Evolutionary conservation across 2,888 invertebrate genomes (phyloP), one percentile per base, ranked within the genome.

Genomic region (Caenorhabditis wallacei): DNA sequence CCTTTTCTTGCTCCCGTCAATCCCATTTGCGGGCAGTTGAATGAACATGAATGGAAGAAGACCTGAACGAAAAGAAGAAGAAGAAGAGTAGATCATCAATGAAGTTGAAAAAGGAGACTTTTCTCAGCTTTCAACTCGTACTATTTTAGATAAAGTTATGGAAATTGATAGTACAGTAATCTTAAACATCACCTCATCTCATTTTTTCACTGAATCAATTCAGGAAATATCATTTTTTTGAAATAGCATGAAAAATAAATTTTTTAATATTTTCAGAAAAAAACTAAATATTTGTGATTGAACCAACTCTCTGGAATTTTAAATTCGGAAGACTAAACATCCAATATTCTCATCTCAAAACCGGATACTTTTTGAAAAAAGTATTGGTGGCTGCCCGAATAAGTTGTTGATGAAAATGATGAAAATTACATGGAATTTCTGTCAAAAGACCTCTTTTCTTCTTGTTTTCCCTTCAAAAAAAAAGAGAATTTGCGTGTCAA

Each of bases 21-120:
- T 80, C 79, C 79, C 79, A 80, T 80, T 80, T 80, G 79, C 79
- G 79, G 56, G 79, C 64, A 76, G 76, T 76, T 76, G 78, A 79
- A 63, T 70, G 78, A 79, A 56, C 69, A 70, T 70, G 78, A 79
- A 70, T 70, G 66, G 68, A 43, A 70, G 56, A 37, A 63, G 54
- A 63, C 11, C 46, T 48, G 46, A 48, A 43, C 43, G 43, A 46
- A 22, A 40, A 18, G 48, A 20, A 56, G 26, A 24, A 46, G 16
- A 40, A 18, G 48, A 20, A 56, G 26, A 24, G 59, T 26, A 48
- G 71, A 61, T 61, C 59, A 71, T 18, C 22, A 51, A 64, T 48
- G 64, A 30, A 48, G 63, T 46, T 43, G 64, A 51, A 51, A 30
- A 30, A 51, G 18, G 43, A 22, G 30, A 24, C 35, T 53, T 37